Base-by-base conservation (phyloP, 2,888 invertebrate species). In the Drosophila macrothrix region DNA sequence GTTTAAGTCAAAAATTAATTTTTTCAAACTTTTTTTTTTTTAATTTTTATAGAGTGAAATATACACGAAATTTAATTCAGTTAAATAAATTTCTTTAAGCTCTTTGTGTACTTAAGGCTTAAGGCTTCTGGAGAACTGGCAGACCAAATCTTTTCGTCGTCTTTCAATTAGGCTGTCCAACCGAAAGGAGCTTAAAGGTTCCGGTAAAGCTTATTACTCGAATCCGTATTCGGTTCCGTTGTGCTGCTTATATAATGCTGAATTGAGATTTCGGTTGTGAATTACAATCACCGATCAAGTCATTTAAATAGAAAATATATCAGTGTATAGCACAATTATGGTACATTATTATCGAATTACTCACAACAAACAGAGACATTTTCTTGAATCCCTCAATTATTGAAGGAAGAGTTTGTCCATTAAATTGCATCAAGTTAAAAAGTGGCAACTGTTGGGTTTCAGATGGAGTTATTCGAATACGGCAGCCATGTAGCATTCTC, bases 401-500 rank as follows among this genome's bases (percentile, higher is more conserved):
- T 31, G 25, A 7, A 25, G 16, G 14, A 35, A 22, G 4, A 43
- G 28, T 46, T n/a, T 52, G 39, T 22, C 31, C 46, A 54, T 49
- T 39, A 25, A 37, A 22, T 59, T 49, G 39, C 25, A 29, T 12
- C 0, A 52, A 37, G 28, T 53, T 63, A 14, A 46, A 46, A 25
- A 9, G 4, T 9, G 46, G 9, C 25, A 33, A 37, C 31, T 46
- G 43, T n/a, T 49, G 52, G 22, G 50, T 4, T 50, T n/a, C 62
- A 22, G 69, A 72, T 55, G 22, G 43, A 67, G 63, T 69, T 70
- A 68, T 78, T 73, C 66, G 67, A 72, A 68, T 61, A 68, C 37
- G 52, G n/a, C 10, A 58, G 37, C 59, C 49, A 25, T 71, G 67
- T 78, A 55, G 70, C 69, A 68, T 67, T 75, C 72, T 68, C 80